A percentile compares a stretch with the other conserved stretches of the same genome.
Evolutionary conservation across 2,888 invertebrate species (phyloP).

Genomic region (Noctua janthe): DNA sequence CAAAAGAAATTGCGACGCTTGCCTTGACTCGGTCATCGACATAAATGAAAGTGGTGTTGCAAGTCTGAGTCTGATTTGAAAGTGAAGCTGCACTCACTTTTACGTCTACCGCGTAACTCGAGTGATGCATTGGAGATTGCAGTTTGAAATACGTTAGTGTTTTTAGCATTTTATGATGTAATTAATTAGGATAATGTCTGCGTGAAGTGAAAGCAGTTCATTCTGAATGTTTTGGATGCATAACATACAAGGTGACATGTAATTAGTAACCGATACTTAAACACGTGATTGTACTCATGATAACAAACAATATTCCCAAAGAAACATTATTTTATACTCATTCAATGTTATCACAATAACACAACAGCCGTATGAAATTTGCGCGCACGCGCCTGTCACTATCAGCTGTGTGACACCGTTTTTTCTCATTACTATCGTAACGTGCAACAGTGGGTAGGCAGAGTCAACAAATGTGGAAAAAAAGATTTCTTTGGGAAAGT

Average conservation of each 20-base stretch:
- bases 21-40: conserved; percentile 52
- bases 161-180: not conserved
- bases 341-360: too few relatives aligned
- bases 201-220: not conserved
- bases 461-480: too few relatives aligned
- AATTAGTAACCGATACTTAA: too few relatives aligned
- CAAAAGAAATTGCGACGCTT: conserved; percentile 43
- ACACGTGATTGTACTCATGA: too few relatives aligned
- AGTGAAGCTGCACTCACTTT: conserved; percentile 47
- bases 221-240: not conserved
- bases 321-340: too few relatives aligned
- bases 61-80: conserved; percentile 37
- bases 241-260: not conserved
- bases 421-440: too few relatives aligned
- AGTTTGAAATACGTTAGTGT: not conserved
- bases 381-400: too few relatives aligned
- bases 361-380: too few relatives aligned
- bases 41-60: conserved; percentile 48
- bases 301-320: too few relatives aligned
- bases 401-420: too few relatives aligned
- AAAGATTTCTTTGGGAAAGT: too few relatives aligned
- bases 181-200: not conserved
- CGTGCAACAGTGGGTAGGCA: too few relatives aligned
- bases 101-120: conserved; percentile 19
- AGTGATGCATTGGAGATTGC: conserved; percentile 22